Conservation (phyloP, 2,797 vertebrate species). For the Galago senegalensis region DNA sequence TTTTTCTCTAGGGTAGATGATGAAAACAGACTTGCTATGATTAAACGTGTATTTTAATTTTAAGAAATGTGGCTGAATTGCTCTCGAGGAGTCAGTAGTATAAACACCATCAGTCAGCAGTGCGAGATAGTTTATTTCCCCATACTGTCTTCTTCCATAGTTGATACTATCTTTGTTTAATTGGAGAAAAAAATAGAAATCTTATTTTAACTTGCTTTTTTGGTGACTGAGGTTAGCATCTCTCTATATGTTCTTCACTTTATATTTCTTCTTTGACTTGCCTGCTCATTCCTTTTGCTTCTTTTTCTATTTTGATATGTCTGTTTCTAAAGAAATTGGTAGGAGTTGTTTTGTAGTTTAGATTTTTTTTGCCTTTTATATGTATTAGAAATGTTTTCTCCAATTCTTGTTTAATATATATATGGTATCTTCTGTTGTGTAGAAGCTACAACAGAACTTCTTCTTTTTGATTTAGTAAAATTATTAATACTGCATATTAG, state of each 20-base stretch:
- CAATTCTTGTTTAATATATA: neutral
- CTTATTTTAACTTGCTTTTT: slow-evolving; percentile 23
- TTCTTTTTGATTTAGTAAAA: slow-evolving; percentile 40
- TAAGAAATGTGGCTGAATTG: neutral
- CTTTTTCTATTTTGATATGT: slow-evolving; percentile 58
- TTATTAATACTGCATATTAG: slow-evolving; percentile 28
- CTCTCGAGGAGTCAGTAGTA: neutral
- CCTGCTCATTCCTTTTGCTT: neutral
- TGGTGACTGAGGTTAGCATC: neutral
- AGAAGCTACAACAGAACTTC: neutral
- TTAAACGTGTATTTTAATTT: neutral
- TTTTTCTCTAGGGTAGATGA: slow-evolving; percentile 1
- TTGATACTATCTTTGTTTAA: slow-evolving; percentile 32
- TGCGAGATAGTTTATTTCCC: neutral
- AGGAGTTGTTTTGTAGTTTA: slow-evolving; percentile 39
- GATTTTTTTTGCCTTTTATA: neutral
- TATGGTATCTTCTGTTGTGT: neutral
- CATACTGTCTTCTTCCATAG: slow-evolving; percentile 11
- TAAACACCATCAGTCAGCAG: neutral
- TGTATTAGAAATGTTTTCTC: slow-evolving; percentile 48
- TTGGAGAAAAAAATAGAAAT: neutral
- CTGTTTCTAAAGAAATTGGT: slow-evolving; percentile 8
- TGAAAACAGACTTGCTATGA: neutral
- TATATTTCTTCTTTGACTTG: slow-evolving; percentile 50
- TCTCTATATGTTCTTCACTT: neutral